These are phyloP conservation scores for Drosophila bocki DNA, from an alignment of 1,140 invertebrate species.

Conservation along the genomic window DNA sequence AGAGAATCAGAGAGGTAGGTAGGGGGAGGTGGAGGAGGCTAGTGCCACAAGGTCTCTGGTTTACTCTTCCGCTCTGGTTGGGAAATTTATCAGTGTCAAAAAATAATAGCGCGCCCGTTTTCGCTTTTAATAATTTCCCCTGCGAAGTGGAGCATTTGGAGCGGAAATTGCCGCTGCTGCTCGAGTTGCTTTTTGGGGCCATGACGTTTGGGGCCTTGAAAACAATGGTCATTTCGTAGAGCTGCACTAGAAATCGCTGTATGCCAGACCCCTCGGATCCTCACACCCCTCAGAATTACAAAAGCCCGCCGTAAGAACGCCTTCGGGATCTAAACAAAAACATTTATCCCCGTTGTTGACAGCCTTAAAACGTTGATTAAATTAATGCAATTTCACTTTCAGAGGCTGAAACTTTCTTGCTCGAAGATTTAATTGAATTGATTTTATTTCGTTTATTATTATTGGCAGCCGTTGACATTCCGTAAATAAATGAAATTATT, in stretches of 20 bases:
- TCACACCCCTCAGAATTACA: constrained; percentile 41
- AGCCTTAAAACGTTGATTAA: constrained; percentile 70
- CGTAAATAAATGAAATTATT: constrained; percentile 31
- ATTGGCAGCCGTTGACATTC: constrained; percentile 23
- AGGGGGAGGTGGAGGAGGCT: constrained; percentile 36
- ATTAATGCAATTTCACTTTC: constrained; percentile 62
- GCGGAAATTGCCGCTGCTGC: constrained; percentile 80
- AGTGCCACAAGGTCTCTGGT: constrained; percentile 70
- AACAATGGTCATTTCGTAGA: constrained; percentile 59
- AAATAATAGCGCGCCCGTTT: constrained; percentile 79
- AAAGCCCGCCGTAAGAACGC: neutral
- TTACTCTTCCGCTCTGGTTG: constrained; percentile 22
- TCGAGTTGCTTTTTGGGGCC: constrained; percentile 45
- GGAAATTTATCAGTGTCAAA: constrained; percentile 83
- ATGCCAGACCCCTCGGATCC: neutral
- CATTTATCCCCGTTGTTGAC: constrained; percentile 9
- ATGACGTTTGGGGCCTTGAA: constrained; percentile 52
- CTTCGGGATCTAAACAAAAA: constrained; percentile 2
- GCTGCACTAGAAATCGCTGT: constrained; percentile 24
- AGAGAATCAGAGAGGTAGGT: neutral
- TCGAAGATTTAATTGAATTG: constrained; percentile 32
- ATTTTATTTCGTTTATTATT: constrained; percentile 19
- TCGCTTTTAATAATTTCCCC: constrained; percentile 84
- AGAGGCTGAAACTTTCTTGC: constrained; percentile 12
- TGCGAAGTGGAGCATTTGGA: constrained; percentile 73